Evolutionary conservation across 2,888 invertebrate genomes (phyloP).

Genomic region (Drosophila kambysellisi): DNA sequence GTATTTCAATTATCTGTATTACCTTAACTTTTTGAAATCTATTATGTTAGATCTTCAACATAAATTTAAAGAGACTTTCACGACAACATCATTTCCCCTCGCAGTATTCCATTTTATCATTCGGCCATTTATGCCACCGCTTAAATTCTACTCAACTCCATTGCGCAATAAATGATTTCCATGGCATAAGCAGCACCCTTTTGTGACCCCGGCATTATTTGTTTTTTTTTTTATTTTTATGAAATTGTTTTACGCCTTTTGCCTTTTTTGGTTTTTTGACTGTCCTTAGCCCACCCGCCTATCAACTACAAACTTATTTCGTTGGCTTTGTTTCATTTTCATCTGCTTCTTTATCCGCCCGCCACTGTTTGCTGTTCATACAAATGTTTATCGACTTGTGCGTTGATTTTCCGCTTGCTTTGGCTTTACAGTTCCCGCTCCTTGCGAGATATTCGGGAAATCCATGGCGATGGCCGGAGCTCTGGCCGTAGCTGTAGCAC

Average conservation of each 20-base stretch:
- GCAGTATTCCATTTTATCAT: conserved; percentile 6
- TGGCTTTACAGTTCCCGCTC: conserved; percentile 67
- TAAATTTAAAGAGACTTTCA: conserved; percentile 1
- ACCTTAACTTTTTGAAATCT: background rate
- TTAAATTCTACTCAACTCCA: conserved; percentile 29
- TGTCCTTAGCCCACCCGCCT: conserved; percentile 6
- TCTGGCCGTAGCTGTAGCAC: conserved; percentile 42
- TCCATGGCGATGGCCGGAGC: conserved; percentile 51
- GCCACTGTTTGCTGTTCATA: conserved; percentile 56
- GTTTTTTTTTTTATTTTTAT: conserved; percentile 29
- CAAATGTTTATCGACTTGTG: conserved; percentile 77
- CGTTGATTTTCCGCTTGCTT: conserved; percentile 81
- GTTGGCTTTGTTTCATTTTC: conserved; percentile 53
- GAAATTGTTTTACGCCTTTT: conserved; percentile 65
- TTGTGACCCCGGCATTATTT: conserved; percentile 64
- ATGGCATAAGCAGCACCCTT: conserved; percentile 42
- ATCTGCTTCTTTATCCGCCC: conserved; percentile 8
- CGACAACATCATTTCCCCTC: conserved; percentile 4
- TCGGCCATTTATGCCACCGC: conserved; percentile 31
- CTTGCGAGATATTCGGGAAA: conserved; percentile 58
- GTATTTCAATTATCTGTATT: background rate
- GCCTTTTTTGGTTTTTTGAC: conserved; percentile 33
- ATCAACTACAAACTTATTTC: conserved; percentile 51
- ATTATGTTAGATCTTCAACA: background rate
- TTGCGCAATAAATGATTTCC: conserved; percentile 47